Percentiles rank a stretch among this genome's conserved stretches.
phyloP scores from a whole-genome alignment of 1,140 invertebrate genomes.

The Hormaphis cornu region DNA sequence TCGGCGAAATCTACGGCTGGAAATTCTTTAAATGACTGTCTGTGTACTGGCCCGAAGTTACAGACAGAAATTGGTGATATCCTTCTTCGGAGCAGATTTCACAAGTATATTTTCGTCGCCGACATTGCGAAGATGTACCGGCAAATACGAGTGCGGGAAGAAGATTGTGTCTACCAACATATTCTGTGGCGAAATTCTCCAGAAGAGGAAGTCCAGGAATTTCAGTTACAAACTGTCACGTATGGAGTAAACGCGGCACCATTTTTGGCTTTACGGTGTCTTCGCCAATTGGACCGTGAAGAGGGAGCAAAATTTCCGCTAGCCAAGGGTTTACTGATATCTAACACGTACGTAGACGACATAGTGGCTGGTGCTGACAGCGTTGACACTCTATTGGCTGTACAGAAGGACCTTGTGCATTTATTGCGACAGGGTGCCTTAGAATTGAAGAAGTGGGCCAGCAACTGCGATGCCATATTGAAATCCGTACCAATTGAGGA shows the following conservation, averaged over 20 bases:
- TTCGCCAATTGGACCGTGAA: constrained; percentile 34
- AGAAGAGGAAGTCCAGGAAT: background rate
- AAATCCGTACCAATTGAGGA: background rate
- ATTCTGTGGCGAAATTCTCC: background rate
- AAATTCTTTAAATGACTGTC: constrained; percentile 38
- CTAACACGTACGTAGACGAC: constrained; percentile 17
- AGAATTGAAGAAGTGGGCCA: background rate
- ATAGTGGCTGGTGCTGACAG: background rate
- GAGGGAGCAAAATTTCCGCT: background rate
- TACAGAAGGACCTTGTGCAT: background rate
- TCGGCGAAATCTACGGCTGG: constrained; percentile 37
- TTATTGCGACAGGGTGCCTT: background rate
- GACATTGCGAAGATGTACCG: constrained; percentile 44
- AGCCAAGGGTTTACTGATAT: background rate
- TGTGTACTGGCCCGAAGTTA: constrained; percentile 37
- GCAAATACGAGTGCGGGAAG: constrained; percentile 38
- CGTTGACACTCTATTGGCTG: background rate
- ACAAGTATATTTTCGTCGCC: constrained; percentile 38
- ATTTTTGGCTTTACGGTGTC: constrained; percentile 38
- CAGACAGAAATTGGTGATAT: constrained; percentile 39
- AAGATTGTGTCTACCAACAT: constrained; percentile 35
- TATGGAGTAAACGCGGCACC: constrained; percentile 40
- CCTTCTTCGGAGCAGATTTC: constrained; percentile 38
- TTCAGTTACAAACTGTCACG: constrained; percentile 35
- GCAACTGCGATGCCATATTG: background rate